Evolutionary conservation across 2,888 invertebrate species (phyloP), one percentile per base, ranked within the genome.

Genomic region (Acronicta psi): DNA sequence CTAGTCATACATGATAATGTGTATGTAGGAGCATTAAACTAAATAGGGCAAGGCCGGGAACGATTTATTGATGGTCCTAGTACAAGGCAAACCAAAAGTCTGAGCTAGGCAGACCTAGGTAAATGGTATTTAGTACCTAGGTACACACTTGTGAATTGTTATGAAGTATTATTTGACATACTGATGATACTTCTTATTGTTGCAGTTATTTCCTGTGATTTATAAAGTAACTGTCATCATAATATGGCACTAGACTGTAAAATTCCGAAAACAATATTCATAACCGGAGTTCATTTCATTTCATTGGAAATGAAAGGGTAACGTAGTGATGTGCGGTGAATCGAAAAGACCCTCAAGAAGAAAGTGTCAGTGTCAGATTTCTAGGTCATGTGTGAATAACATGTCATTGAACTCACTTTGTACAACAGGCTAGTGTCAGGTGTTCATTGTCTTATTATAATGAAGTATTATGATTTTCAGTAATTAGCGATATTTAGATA

Each of bases 281-380:
- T 60, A 54, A 64, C 61, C 66, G 57, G 56, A 65, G 52, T 66
- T 41, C 1, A 69, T 68, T 68, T 69, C 71, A 69, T 62, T 72
- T 75, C 65, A 75, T 69, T 75, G 74, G 73, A 84, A 82, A 77
- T 70, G 81, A 79, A 81, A 80, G 78, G 74, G 67, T 73, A 73
- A 68, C 69, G 78, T 69, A 82, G 80, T 83, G 80, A 82, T 88
- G 88, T 82, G 86, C 80, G 73, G 70, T 82, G 87, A 89, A 89
- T 89, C 85, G 86, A 84, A 85, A 90, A 88, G 75, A 81, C 81
- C 85, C 83, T 83, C 84, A 84, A 83, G 87, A 92, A 91, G 92
- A 93, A 93, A 93, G 93, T 89, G 90, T 79, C 86, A 84, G 90
- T 86, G 82, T 86, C 85, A 82, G 73, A 88, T 91, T 88, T 90